Evolutionary conservation across 2,797 vertebrate species (phyloP), one percentile per base, ranked within the genome.

Genomic region (Sciurus vulgaris): DNA sequence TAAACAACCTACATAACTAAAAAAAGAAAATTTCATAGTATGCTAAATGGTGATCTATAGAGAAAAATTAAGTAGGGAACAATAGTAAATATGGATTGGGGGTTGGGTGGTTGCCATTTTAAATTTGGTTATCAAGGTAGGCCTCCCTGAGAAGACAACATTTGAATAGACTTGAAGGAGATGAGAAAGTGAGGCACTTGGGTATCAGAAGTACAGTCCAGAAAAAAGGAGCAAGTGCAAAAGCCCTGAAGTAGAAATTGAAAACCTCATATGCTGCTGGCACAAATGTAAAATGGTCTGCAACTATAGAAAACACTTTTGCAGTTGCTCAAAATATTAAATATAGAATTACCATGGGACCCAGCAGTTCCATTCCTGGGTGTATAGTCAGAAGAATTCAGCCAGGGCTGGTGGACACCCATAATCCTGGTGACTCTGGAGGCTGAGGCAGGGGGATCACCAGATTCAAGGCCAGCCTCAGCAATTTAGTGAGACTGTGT

Each of bases 51-150:
- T 77, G 33, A 76, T 76, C 69, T 85, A 38, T 41, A n/a, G 92
- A 82, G 51, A 88, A 92, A 78, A 96, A 61, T 65, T 44, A 96
- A 84, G 17, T 69, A 38, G 17, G n/a, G 49, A 67, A 91, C 47
- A 22, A 47, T 77, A 72, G 35, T 44, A 47, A 88, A 49, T 92
- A 77, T 8, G 5, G 13, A 13, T 65, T 84, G 26, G 49, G 30
- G 13, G 24, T 87, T 87, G n/a, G 47, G 76, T 73, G 22, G 38
- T 73, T 91, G 77, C 44, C 54, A 10, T 92, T 92, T 96, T 94
- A 49, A 92, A 77, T 81, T 44, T 73, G 56, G 22, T 92, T 18
- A 28, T 86, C 35, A 73, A 47, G 15, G 47, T 82, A 76, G 63
- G 35, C 51, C 28, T 96, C 26, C 73, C 35, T 49, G 69, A 94